Evolutionary conservation across 2,113 vertebrate genomes (phyloP), one percentile per base, ranked within the genome.

Genomic region (Butastur rufipennis): DNA sequence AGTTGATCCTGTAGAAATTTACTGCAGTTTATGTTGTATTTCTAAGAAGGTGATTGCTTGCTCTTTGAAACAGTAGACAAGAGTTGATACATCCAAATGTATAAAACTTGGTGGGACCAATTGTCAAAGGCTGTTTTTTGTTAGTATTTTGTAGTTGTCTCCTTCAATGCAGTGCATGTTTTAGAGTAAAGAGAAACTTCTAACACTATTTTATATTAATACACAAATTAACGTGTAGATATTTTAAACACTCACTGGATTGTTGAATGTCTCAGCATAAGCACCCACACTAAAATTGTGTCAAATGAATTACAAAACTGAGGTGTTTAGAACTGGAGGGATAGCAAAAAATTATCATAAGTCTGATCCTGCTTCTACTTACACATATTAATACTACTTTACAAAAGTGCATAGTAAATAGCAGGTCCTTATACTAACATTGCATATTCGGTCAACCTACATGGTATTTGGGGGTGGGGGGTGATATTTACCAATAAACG

Each of bases 391-490:
- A 73, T 53, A 42, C 31, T 65, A 12, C 58, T 66, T 72, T 42
- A 59, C 1, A 48, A 32, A 67, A 9, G 2, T 29, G 27, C 13
- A 5, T 2, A 58, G 11, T 56, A 62, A 74, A 40, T 42, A 88
- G 9, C 36, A 86, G 23, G 6, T 77, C 19, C 47, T 65, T 77
- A 20, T 73, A 48, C 36, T 93, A 36, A 43, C 68, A 18, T 48
- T 65, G 29, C 18, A 13, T 68, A 53, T 70, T 38, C 0, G 0
- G 21, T 58, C 61, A 67, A 38, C 16, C n/a, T 75, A 4, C 3
- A 0, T 23, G 40, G 40, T 38, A 20, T 59, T 34, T 84, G 16
- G 34, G 16, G 26, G 5, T 11, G 17, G 23, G 17, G 11, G 3
- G 7, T 23, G 18, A 32, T 58, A 82, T 86, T 86, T 86, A 38